phyloP scores from a whole-genome alignment of 2,113 vertebrate species.

The Antechinus flavipes region DNA sequence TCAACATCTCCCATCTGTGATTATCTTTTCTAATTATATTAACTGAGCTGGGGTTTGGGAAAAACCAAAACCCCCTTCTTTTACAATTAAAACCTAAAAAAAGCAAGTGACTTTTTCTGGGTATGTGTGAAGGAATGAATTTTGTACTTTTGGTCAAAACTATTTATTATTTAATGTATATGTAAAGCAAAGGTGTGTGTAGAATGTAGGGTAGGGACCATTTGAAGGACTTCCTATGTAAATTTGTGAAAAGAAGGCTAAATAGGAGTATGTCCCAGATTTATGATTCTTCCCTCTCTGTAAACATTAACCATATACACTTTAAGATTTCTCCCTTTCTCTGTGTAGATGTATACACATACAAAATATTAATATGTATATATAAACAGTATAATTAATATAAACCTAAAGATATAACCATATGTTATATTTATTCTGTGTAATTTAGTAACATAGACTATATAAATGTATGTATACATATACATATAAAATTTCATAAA shows the following conservation, averaged over 20 bases:
- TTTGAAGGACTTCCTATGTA: neutral
- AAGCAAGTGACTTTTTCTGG: neutral
- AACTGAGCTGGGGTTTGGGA: neutral
- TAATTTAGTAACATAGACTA: neutral
- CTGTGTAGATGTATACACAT: neutral
- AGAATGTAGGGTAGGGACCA: neutral
- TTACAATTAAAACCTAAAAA: neutral
- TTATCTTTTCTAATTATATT: neutral
- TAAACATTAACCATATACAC: constrained; percentile 33
- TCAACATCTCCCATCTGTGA: neutral
- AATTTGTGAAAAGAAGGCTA: constrained; percentile 8
- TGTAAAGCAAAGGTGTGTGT: neutral
- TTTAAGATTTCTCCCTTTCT: neutral
- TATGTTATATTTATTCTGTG: neutral
- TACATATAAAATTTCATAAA: neutral
- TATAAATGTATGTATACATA: too few relatives aligned
- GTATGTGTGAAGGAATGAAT: neutral
- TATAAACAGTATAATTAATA: neutral
- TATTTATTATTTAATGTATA: neutral
- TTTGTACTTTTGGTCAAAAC: neutral
- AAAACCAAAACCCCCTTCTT: neutral
- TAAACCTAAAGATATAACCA: neutral
- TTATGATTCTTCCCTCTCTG: neutral
- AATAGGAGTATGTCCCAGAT: neutral
- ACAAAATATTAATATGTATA: neutral